These are phyloP conservation scores for Xenus cinereus DNA, from an alignment of 2,113 vertebrate genomes.

Conservation along the genomic window DNA sequence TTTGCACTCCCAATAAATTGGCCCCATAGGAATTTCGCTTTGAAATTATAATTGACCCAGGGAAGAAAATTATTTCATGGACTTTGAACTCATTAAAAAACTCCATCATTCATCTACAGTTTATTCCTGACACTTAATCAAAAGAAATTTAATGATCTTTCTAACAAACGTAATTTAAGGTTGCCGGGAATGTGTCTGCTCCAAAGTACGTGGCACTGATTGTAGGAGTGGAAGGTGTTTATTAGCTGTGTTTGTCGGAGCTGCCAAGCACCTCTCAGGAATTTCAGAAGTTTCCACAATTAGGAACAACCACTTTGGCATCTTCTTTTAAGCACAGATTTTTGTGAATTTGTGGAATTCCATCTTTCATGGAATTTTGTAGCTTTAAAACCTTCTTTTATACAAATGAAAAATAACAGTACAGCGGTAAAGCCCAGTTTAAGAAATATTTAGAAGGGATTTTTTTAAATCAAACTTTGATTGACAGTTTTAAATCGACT, in stretches of 20 bases:
- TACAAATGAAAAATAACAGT: neutral
- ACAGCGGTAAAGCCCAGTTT: neutral
- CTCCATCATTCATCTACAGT: slow-evolving; percentile 66
- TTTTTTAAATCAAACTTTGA: neutral
- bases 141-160: slow-evolving; percentile 67
- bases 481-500: neutral
- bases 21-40: slow-evolving; percentile 71
- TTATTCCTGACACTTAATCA: slow-evolving; percentile 76
- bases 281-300: neutral
- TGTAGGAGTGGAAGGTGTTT: neutral
- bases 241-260: neutral
- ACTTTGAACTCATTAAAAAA: slow-evolving; percentile 73
- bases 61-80: slow-evolving; percentile 74
- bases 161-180: neutral
- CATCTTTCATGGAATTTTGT: neutral
- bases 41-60: slow-evolving; percentile 78
- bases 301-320: neutral
- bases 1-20: slow-evolving; percentile 70
- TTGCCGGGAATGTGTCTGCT: neutral
- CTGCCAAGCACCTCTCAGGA: neutral
- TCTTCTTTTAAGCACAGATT: neutral
- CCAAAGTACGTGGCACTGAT: neutral
- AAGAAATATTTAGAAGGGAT: neutral
- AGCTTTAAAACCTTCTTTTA: neutral
- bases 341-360: neutral